Conservation (phyloP, 1,140 invertebrate genomes). For the Paramacrobiotus metropolitanus region DNA sequence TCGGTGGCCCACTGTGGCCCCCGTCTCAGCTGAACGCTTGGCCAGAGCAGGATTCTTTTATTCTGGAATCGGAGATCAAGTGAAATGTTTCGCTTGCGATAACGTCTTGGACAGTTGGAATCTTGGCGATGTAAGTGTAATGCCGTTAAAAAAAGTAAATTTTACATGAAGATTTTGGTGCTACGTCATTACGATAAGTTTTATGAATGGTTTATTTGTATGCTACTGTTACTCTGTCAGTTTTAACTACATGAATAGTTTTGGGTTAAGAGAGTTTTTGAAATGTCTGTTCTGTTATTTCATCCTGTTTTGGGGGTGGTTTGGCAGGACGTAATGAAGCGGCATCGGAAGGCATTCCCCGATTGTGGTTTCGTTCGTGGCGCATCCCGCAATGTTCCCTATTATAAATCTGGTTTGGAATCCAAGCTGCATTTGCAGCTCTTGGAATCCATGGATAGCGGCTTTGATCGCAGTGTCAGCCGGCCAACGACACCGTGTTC, state of each 20-base stretch:
- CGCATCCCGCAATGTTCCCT: conserved; percentile 14
- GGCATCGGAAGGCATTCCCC: conserved; percentile 36
- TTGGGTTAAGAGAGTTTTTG: not conserved
- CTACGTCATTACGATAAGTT: too few species aligned
- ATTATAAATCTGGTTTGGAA: not conserved
- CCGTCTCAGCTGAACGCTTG: conserved; percentile 35
- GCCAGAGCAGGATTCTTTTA: conserved; percentile 61
- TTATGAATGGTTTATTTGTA: too few species aligned
- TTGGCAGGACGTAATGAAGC: conserved; percentile 33
- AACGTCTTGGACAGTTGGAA: conserved; percentile 45
- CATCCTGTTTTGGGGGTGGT: too few species aligned
- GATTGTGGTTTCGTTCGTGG: conserved; percentile 43
- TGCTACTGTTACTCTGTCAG: too few species aligned
- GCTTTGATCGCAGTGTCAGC: conserved; percentile 1
- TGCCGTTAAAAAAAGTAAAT: not conserved
- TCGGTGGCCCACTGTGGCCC: conserved; percentile 40
- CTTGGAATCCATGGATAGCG: conserved; percentile 2
- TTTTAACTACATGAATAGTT: not conserved
- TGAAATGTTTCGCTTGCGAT: conserved; percentile 48
- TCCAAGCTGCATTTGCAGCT: not conserved
- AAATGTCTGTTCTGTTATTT: not conserved
- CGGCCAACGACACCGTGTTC: not conserved
- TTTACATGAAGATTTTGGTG: too few species aligned
- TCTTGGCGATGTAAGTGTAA: conserved; percentile 32
- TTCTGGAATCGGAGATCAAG: conserved; percentile 36